Evolutionary conservation across 2,113 vertebrate species (phyloP).

Genomic region (Microtus oregoni): DNA sequence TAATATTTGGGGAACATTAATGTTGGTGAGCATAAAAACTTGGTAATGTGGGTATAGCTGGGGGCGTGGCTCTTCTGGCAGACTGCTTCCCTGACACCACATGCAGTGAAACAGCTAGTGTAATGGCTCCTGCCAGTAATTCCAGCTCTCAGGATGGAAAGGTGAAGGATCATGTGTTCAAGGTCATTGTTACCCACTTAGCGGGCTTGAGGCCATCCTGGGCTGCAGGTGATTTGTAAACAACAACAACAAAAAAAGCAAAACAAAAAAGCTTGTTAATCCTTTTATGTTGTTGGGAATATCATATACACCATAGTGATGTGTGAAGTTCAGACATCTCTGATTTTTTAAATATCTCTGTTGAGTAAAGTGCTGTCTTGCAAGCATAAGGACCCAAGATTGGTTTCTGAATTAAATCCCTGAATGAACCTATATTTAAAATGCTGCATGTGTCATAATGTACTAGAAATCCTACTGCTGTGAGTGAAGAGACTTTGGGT

Average conservation of each 20-base stretch:
- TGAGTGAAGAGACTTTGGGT: too few relatives aligned
- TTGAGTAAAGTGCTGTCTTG: neutral
- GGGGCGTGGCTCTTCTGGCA: too few relatives aligned
- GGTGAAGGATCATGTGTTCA: neutral
- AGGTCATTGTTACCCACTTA: neutral
- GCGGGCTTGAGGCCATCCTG: neutral
- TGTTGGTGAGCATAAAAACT: neutral
- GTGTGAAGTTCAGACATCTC: neutral
- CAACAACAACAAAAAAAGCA: neutral
- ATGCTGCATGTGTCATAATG: too few relatives aligned
- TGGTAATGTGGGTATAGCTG: neutral
- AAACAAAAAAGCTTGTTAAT: neutral
- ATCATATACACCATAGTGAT: neutral
- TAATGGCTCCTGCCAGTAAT: too few relatives aligned
- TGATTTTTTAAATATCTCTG: neutral
- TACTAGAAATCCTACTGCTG: neutral
- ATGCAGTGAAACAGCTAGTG: too few relatives aligned
- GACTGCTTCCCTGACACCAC: neutral
- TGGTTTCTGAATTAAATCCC: neutral
- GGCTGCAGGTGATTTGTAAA: neutral
- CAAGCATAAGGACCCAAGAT: neutral
- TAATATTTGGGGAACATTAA: constrained; percentile 21
- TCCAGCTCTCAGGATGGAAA: too few relatives aligned
- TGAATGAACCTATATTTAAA: neutral
- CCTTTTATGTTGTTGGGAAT: constrained; percentile 15